phyloP scores from a whole-genome alignment of 37 sponge, comb jelly and placozoan genomes.

The Aphrocallistes beatrix region DNA sequence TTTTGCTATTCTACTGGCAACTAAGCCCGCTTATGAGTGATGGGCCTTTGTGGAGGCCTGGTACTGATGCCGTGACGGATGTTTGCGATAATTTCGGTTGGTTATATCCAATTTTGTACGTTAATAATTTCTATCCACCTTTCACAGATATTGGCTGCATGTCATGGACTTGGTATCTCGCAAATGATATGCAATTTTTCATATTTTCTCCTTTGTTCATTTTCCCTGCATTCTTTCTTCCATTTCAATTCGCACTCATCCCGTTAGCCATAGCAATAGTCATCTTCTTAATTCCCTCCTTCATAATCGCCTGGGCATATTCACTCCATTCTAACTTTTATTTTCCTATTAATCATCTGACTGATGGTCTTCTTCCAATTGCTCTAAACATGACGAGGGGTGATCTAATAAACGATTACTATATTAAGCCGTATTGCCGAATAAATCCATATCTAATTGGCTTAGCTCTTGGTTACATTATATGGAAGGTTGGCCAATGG shows the following conservation, averaged over 20 bases:
- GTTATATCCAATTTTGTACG: slow-evolving; percentile 76
- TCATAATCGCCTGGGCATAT: neutral
- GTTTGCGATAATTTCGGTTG: slow-evolving; percentile 30
- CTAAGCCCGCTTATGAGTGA: slow-evolving; percentile 17
- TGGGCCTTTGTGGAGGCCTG: slow-evolving; percentile 22
- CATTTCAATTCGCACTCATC: neutral
- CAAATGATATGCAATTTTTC: slow-evolving; percentile 90
- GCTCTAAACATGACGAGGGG: neutral
- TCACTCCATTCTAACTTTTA: slow-evolving; percentile 23
- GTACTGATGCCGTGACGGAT: neutral
- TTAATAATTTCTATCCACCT: slow-evolving; percentile 78
- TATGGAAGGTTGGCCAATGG: slow-evolving; percentile 30
- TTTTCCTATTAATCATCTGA: neutral
- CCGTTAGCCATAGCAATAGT: slow-evolving; percentile 32
- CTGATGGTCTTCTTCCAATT: neutral
- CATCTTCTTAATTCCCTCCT: slow-evolving; percentile 17
- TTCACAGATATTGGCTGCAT: slow-evolving; percentile 40
- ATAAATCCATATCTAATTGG: slow-evolving; percentile 71
- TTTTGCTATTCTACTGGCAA: slow-evolving; percentile 9
- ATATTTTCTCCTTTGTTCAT: slow-evolving; percentile 59
- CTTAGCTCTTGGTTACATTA: slow-evolving; percentile 51
- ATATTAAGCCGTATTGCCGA: slow-evolving; percentile 59
- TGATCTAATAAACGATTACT: slow-evolving; percentile 21
- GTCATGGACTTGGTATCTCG: slow-evolving; percentile 83
- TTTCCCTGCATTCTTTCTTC: slow-evolving; percentile 32